Evolutionary conservation across 2,888 invertebrate genomes (phyloP).

Genomic region (Nomada fabriciana): DNA sequence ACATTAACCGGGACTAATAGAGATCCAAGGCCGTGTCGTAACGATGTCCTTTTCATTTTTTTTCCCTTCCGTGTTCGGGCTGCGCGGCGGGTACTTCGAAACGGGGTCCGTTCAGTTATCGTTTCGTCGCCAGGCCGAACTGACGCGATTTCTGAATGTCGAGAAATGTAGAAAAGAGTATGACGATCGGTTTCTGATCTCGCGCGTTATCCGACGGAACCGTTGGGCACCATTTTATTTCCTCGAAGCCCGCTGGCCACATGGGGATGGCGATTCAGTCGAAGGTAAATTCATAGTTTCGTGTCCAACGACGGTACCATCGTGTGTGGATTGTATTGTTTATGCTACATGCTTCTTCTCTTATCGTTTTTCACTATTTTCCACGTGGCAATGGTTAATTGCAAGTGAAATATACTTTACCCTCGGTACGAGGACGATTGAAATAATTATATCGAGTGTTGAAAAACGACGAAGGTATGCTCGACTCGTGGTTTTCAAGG

Average conservation of each 20-base stretch:
- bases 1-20: constrained; percentile 61
- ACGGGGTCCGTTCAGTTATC: constrained; percentile 57
- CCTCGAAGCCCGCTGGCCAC: background rate
- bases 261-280: background rate
- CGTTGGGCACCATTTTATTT: constrained; percentile 36
- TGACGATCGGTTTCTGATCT: background rate
- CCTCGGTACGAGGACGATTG: no score
- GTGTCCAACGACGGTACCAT: background rate
- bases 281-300: constrained; percentile 15
- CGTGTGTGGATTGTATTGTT: background rate
- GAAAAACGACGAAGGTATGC: no score
- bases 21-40: constrained; percentile 62
- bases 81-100: constrained; percentile 9
- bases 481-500: no score
- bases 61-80: constrained; percentile 55
- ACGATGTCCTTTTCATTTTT: constrained; percentile 61
- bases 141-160: constrained; percentile 48
- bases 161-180: background rate
- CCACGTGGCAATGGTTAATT: no score
- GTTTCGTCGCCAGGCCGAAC: constrained; percentile 44
- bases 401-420: no score
- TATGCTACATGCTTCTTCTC: background rate
- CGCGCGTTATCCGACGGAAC: constrained; percentile 28
- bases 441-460: no score
- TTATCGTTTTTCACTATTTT: background rate